Conservation (phyloP, 1,140 invertebrate species). For the Coptotermes formosanus region DNA sequence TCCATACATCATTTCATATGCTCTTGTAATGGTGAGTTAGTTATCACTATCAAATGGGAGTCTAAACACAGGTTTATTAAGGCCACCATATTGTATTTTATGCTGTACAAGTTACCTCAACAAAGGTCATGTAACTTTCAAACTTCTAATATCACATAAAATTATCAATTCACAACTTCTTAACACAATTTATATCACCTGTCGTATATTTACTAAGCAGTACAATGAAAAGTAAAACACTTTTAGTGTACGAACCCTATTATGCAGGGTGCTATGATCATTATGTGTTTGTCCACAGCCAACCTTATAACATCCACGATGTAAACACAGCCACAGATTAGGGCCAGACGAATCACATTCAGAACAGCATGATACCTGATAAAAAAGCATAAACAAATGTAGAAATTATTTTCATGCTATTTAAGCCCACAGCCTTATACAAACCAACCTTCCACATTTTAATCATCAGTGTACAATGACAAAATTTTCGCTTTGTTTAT, state of each 20-base stretch:
- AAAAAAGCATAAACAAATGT: too few species aligned
- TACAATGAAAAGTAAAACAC: not conserved
- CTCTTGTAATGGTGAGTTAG: too few species aligned
- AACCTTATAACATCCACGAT: constrained; percentile 70
- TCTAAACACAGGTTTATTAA: too few species aligned
- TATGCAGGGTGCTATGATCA: constrained; percentile 78
- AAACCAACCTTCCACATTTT: not conserved
- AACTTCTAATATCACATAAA: too few species aligned
- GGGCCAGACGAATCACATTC: constrained; percentile 64
- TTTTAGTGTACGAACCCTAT: constrained; percentile 53
- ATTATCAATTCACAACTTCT: not conserved
- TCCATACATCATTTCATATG: too few species aligned
- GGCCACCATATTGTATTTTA: too few species aligned
- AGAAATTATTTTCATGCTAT: too few species aligned
- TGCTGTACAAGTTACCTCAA: too few species aligned
- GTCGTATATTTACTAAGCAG: not conserved
- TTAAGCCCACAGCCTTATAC: too few species aligned
- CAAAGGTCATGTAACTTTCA: too few species aligned
- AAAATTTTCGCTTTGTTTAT: too few species aligned
- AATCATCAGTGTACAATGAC: not conserved
- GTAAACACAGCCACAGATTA: constrained; percentile 82
- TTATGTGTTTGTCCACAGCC: constrained; percentile 75
- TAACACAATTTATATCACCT: not conserved
- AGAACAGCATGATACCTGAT: constrained; percentile 50
- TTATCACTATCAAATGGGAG: too few species aligned